A percentile compares a stretch with the other conserved stretches of the same genome.
Evolutionary conservation across 2,888 invertebrate species (phyloP).

Genomic region (Phasia obesa): DNA sequence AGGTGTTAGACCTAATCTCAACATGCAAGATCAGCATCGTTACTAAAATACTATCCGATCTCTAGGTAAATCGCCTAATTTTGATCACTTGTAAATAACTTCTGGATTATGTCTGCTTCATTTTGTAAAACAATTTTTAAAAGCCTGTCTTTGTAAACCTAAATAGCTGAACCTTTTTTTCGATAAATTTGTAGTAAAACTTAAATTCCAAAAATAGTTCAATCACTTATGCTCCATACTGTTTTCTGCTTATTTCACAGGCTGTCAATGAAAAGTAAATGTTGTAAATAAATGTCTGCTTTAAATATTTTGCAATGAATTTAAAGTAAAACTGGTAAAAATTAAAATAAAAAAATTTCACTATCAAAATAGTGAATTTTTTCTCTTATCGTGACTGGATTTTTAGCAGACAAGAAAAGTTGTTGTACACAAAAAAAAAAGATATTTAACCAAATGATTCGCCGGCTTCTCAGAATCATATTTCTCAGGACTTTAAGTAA

Average conservation of each 20-base stretch:
- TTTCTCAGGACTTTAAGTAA: background rate
- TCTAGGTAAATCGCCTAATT: too few species aligned
- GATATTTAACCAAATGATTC: background rate
- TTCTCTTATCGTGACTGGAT: conserved; percentile 36
- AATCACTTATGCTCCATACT: conserved; percentile 11
- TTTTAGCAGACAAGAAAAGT: conserved; percentile 28
- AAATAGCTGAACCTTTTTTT: too few species aligned
- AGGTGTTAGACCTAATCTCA: too few species aligned
- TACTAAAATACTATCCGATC: too few species aligned
- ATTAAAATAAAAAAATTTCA: conserved; percentile 27
- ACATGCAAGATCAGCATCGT: too few species aligned
- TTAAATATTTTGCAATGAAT: conserved; percentile 26
- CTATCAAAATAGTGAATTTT: conserved; percentile 2
- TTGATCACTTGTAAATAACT: too few species aligned
- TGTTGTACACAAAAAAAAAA: background rate
- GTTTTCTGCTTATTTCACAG: background rate
- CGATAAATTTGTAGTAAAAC: too few species aligned
- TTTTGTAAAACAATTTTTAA: too few species aligned
- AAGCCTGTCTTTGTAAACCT: too few species aligned
- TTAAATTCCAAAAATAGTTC: background rate
- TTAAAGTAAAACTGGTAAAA: conserved; percentile 10
- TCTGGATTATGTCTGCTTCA: too few species aligned
- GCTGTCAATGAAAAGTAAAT: conserved; percentile 23
- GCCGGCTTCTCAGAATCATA: background rate
- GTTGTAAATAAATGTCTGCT: background rate